phyloP scores from a whole-genome alignment of 2,797 vertebrate genomes.

The Neomorphus geoffroyi region DNA sequence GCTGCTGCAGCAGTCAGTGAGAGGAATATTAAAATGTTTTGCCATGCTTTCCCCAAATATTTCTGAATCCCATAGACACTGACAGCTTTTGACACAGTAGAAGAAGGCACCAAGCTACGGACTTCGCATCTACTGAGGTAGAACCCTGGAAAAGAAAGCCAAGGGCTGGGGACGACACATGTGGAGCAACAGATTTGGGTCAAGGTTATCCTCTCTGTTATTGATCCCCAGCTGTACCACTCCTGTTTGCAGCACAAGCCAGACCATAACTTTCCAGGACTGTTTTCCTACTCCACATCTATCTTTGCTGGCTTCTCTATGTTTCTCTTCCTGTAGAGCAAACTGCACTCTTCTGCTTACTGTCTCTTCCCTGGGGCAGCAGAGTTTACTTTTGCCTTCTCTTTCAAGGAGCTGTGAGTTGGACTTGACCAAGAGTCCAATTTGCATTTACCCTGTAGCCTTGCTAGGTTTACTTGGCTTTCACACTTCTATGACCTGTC shows the following conservation, averaged over 20 bases:
- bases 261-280: not conserved
- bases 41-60: not conserved
- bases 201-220: not conserved
- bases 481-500: not conserved
- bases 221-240: not conserved
- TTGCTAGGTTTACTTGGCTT: not conserved
- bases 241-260: not conserved
- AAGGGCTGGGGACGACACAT: accelerated
- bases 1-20: not conserved
- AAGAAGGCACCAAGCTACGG: not conserved
- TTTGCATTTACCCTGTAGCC: not conserved
- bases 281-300: not conserved
- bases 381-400: not conserved
- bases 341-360: not conserved
- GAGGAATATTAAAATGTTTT: not conserved
- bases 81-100: not conserved
- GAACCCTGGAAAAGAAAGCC: not conserved
- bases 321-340: not conserved
- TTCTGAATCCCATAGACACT: not conserved
- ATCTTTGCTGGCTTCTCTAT: not conserved
- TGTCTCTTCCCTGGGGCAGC: not conserved
- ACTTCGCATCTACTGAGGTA: not conserved
- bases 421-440: not conserved
- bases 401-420: not conserved
- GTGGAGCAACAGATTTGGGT: not conserved